Percentiles rank a stretch among this genome's conserved stretches.
Evolutionary conservation across 2,888 invertebrate species (phyloP).

Genomic region (Macaria notata): DNA sequence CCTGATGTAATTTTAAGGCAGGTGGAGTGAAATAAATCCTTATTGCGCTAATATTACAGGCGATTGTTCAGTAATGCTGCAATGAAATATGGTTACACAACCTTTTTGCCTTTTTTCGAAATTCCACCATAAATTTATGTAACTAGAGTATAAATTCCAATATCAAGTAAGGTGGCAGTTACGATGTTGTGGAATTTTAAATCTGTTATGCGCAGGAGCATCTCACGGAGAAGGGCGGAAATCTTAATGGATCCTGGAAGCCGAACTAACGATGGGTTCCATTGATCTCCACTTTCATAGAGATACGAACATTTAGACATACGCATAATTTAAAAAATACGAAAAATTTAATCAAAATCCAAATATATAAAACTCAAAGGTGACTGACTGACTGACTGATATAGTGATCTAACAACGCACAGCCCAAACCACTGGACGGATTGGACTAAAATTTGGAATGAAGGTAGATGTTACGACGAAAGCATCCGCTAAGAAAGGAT

Average conservation of each 20-base stretch:
- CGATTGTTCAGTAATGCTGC: slow-evolving; percentile 27
- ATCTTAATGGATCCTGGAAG: slow-evolving; percentile 80
- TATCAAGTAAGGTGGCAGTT: slow-evolving; percentile 25
- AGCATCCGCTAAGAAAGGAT: too few species aligned
- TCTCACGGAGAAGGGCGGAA: slow-evolving; percentile 70
- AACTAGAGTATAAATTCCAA: slow-evolving; percentile 36
- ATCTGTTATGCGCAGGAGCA: slow-evolving; percentile 34
- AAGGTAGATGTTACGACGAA: too few species aligned
- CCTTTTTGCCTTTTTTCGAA: slow-evolving; percentile 1
- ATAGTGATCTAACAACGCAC: too few species aligned
- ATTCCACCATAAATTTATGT: background rate
- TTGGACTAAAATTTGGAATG: too few species aligned
- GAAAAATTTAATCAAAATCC: too few species aligned
- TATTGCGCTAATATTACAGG: slow-evolving; percentile 29
- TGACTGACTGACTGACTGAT: too few species aligned
- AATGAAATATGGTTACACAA: slow-evolving; percentile 12
- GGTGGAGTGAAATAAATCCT: slow-evolving; percentile 30
- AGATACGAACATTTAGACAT: slow-evolving; percentile 22
- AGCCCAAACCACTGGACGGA: too few species aligned
- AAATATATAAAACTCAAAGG: too few species aligned
- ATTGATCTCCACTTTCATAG: slow-evolving; percentile 58
- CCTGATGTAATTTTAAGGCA: slow-evolving; percentile 20
- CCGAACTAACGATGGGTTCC: slow-evolving; percentile 76
- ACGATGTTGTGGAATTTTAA: slow-evolving; percentile 39
- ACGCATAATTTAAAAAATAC: too few species aligned